phyloP scores from a whole-genome alignment of 2,888 invertebrate genomes.

The Heliconius ethilla region DNA sequence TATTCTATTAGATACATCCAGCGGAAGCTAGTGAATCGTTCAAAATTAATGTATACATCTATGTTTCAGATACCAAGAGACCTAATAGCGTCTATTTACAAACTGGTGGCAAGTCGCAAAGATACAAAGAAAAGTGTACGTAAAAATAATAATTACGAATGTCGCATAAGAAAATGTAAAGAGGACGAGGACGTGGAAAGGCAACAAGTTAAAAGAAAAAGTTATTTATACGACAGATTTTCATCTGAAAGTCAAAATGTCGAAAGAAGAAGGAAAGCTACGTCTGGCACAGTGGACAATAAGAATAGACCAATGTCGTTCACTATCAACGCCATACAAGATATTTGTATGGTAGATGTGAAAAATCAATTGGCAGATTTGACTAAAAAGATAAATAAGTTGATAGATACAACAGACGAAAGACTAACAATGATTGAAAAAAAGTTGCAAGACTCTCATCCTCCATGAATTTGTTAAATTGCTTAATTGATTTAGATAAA shows the following conservation, averaged over 20 bases:
- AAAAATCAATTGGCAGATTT: conserved; percentile 71
- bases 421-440: conserved; percentile 63
- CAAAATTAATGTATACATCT: not conserved
- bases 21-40: not conserved
- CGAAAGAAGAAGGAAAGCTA: conserved; percentile 67
- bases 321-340: conserved; percentile 73
- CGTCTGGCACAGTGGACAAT: conserved; percentile 60
- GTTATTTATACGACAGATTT: conserved; percentile 72
- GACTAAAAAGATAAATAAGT: conserved; percentile 69
- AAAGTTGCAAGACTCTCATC: conserved; percentile 58
- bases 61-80: conserved; percentile 85
- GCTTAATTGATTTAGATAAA: not conserved
- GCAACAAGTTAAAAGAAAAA: conserved; percentile 71
- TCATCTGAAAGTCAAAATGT: conserved; percentile 73
- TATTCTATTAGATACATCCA: not conserved
- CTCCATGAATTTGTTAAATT: conserved; percentile 49
- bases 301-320: conserved; percentile 66
- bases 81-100: conserved; percentile 87
- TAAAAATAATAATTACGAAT: conserved; percentile 75
- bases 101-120: conserved; percentile 87
- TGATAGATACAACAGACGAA: conserved; percentile 64
- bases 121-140: conserved; percentile 81
- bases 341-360: conserved; percentile 77
- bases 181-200: conserved; percentile 62
- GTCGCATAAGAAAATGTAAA: conserved; percentile 61